phyloP scores from a whole-genome alignment of 64 coral and sea anemone genomes.

The Pocillopora verrucosa region DNA sequence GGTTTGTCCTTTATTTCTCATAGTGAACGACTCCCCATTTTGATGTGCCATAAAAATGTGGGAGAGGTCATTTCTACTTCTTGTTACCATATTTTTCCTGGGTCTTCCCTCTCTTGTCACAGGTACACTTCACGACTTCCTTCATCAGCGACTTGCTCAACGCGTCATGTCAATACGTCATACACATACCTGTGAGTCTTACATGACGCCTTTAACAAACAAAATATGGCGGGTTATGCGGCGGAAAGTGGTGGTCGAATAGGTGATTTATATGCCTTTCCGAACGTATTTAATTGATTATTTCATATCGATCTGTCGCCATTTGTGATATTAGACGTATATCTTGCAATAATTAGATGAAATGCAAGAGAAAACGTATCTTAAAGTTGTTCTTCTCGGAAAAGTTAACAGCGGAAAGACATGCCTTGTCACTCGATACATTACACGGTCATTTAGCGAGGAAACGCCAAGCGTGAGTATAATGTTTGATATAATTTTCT shows the following conservation, averaged over 20 bases:
- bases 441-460: slow-evolving; percentile 93
- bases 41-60: too few species aligned
- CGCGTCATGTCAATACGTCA: too few species aligned
- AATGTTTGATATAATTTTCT: not conserved
- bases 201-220: not conserved
- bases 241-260: not conserved
- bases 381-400: slow-evolving; percentile 97
- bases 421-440: slow-evolving; percentile 94
- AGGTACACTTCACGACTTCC: not conserved
- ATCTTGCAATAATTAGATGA: not conserved
- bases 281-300: not conserved
- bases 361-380: slow-evolving; percentile 99
- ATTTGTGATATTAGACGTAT: not conserved
- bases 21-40: too few species aligned
- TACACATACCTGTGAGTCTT: not conserved
- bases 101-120: too few species aligned
- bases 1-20: too few species aligned
- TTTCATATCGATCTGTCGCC: not conserved
- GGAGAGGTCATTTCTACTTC: too few species aligned
- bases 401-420: slow-evolving; percentile 99
- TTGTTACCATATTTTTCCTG: too few species aligned
- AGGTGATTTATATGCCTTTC: not conserved
- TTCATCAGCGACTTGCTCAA: too few species aligned
- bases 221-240: slow-evolving; percentile 16
- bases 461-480: slow-evolving; percentile 92